phyloP scores from a whole-genome alignment of 2,888 invertebrate genomes.

The Automeris io region DNA sequence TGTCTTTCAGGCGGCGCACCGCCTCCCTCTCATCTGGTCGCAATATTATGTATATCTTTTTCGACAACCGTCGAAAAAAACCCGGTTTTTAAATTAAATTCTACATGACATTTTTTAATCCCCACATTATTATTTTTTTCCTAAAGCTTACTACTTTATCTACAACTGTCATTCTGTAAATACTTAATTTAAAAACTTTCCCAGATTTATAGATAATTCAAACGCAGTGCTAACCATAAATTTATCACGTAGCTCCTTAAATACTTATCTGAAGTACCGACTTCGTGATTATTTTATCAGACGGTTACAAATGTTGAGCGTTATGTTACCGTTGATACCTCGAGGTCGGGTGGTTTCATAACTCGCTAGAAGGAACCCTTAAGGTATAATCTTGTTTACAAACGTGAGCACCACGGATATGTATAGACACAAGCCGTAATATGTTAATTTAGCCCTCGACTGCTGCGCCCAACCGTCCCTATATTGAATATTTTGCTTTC shows the following conservation, averaged over 20 bases:
- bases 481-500: conserved; percentile 56
- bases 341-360: conserved; percentile 29
- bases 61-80: too few relatives aligned
- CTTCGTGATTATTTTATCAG: conserved; percentile 10
- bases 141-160: too few relatives aligned
- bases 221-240: not conserved
- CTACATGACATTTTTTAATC: too few relatives aligned
- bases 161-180: too few relatives aligned
- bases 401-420: conserved; percentile 31
- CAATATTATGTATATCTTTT: too few relatives aligned
- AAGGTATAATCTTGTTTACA: conserved; percentile 45
- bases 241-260: conserved; percentile 4
- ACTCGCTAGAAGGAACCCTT: conserved; percentile 30
- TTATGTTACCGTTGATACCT: conserved; percentile 17
- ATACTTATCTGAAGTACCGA: conserved; percentile 9
- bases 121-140: too few relatives aligned
- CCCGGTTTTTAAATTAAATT: too few relatives aligned
- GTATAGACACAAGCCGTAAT: conserved; percentile 43
- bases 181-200: not conserved
- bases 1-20: too few relatives aligned
- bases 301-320: conserved; percentile 22
- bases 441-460: conserved; percentile 50
- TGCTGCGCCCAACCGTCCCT: conserved; percentile 36
- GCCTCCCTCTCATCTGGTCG: too few relatives aligned
- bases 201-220: not conserved